Conservation (phyloP, 1,140 invertebrate species). For the Apocrypta bakeri region DNA sequence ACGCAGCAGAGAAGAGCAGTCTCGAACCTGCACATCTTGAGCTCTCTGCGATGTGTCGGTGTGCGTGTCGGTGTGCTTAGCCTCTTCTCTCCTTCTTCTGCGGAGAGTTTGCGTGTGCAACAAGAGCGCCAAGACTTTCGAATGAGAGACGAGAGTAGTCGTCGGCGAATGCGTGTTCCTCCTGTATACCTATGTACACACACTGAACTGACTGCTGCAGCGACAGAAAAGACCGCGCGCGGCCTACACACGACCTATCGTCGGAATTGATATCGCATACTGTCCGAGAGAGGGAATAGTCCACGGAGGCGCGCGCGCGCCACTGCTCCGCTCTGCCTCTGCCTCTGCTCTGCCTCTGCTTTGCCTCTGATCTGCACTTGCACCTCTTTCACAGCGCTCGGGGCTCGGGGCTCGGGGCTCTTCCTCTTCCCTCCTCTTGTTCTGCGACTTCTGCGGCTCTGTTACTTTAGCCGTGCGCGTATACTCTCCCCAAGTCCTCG, state of each 20-base stretch:
- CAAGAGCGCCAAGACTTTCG: neutral
- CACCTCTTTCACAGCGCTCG: too few relatives aligned
- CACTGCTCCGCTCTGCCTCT: slow-evolving; percentile 6
- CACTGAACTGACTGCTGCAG: neutral
- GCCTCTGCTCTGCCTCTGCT: too few relatives aligned
- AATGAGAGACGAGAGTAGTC: too few relatives aligned
- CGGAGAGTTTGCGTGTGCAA: neutral
- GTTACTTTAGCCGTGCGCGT: neutral
- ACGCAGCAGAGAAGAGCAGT: slow-evolving; percentile 21
- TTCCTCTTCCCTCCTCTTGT: neutral
- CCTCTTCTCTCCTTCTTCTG: neutral
- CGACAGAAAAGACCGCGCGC: neutral
- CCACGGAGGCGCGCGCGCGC: slow-evolving; percentile 27
- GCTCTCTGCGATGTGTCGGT: slow-evolving; percentile 20
- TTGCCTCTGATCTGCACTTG: too few relatives aligned
- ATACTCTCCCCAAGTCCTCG: neutral
- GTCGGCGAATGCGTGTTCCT: too few relatives aligned
- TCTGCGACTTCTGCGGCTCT: neutral
- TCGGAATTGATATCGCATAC: slow-evolving; percentile 42
- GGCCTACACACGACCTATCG: neutral
- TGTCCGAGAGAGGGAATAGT: slow-evolving; percentile 11
- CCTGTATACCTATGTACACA: neutral
- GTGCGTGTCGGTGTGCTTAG: neutral
- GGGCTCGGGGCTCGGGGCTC: too few relatives aligned
- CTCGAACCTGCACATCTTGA: slow-evolving; percentile 55